phyloP scores from a whole-genome alignment of 1,140 invertebrate species.

The Zaprionus kolodkinae region DNA sequence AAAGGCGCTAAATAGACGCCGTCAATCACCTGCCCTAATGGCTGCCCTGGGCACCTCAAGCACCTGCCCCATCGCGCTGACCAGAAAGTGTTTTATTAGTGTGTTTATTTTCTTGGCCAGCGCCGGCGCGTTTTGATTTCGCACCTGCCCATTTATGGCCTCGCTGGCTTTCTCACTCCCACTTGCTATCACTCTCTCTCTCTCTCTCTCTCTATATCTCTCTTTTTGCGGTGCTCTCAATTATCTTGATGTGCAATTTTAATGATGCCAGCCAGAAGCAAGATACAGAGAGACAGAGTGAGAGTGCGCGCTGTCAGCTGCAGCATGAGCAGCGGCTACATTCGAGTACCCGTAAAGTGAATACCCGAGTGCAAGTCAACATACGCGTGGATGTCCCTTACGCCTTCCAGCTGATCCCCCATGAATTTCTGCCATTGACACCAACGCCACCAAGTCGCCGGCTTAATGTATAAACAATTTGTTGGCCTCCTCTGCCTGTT shows the following conservation, averaged over 20 bases:
- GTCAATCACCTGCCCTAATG: slow-evolving; percentile 16
- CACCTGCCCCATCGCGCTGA: slow-evolving; percentile 2
- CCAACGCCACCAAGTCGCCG: not conserved
- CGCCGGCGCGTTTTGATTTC: slow-evolving; percentile 65
- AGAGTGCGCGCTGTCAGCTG: not conserved
- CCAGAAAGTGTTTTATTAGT: slow-evolving; percentile 66
- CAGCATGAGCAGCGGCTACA: not conserved
- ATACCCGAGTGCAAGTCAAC: slow-evolving; percentile 1
- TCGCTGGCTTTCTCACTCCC: no score
- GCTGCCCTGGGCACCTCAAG: slow-evolving; percentile 13
- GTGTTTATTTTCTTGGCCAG: slow-evolving; percentile 54
- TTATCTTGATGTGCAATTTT: slow-evolving; percentile 63
- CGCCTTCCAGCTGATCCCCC: not conserved
- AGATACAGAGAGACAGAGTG: not conserved
- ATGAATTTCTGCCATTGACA: slow-evolving; percentile 7
- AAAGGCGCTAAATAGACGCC: slow-evolving; percentile 8
- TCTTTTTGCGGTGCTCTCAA: slow-evolving; percentile 15
- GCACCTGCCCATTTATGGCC: slow-evolving; percentile 45
- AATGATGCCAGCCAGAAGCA: not conserved
- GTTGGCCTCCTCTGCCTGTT: slow-evolving; percentile 14
- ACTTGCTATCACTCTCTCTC: no score
- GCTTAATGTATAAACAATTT: slow-evolving; percentile 21
- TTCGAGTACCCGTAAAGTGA: not conserved
- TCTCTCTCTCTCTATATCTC: not conserved
- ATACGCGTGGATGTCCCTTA: not conserved